Evolutionary conservation across 2,797 vertebrate species (phyloP), one percentile per base, ranked within the genome.

Genomic region (Ctenosaura bakeri): DNA sequence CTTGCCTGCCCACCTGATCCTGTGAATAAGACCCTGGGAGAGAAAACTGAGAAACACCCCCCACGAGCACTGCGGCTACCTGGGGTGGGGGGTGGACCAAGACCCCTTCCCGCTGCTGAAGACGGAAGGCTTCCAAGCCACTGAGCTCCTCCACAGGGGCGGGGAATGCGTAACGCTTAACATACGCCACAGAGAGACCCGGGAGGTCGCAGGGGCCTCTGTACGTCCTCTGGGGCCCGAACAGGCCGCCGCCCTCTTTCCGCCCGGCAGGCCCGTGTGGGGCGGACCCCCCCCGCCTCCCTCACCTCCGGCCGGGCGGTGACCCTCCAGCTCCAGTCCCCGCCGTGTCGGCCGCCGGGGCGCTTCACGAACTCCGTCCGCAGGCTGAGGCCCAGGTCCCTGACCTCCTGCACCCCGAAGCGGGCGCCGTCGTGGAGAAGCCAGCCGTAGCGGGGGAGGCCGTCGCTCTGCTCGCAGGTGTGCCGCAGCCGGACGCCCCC

Each of bases 261-360:
- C 8, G n/a, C 5, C 0, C 54, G 16, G 54, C 54, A 56, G 54
- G 42, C 42, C 42, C 46, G 0, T 1, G 52, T 2, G n/a, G 13
- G n/a, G 24, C 26, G 0, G 32, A 0, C 0, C 35, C 52, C n/a
- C 10, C 8, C 46, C 3, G 0, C 38, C 3, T 35, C 66, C 73
- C 97, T 94, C 96, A 99, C 99, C 94, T 98, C 98, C 83, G 97
- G 97, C 91, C 98, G 97, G 35, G 97, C 98, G 0, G 98, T 98
- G 93, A 99, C 94, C 93, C 99, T 98, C 99, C 99, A 99, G 56
- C 98, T 99, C 99, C 99, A 99, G 91, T 99, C 99, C 46, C 99
- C 99, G 9, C 99, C 99, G 0, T 99, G 98, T 9, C 95, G 92
- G 4, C 99, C 99, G 32, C 99, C 98, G 5, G 96, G 95, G 24